Conservation (phyloP, 2,797 vertebrate species). For the Coregonus ussuriensis region DNA sequence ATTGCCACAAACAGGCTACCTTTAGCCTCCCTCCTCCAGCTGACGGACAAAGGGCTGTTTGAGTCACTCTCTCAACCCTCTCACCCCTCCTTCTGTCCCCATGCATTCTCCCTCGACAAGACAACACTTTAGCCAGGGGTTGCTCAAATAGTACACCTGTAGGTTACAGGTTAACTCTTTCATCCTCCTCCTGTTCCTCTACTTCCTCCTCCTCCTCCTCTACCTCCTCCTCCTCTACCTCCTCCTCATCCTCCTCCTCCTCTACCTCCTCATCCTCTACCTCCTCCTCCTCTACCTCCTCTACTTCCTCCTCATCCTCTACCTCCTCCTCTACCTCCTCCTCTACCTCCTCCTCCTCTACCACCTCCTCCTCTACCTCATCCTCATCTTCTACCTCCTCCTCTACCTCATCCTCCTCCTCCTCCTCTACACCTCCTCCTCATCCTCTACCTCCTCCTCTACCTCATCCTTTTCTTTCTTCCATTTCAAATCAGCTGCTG, state of each 20-base stretch:
- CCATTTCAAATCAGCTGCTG: constrained; percentile 12
- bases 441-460: too few species aligned
- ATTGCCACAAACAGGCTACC: constrained; percentile 63
- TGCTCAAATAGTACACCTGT: background rate
- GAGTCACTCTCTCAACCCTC: constrained; percentile 29
- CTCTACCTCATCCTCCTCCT: background rate
- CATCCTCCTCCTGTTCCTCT: too few species aligned
- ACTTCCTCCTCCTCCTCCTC: background rate
- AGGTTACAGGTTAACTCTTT: constrained; percentile 12
- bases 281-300: too few species aligned
- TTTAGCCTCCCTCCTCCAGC: constrained; percentile 49
- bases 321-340: background rate
- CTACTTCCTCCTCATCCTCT: too few species aligned
- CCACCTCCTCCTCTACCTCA: too few species aligned
- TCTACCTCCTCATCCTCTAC: too few species aligned
- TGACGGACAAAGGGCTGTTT: constrained; percentile 61
- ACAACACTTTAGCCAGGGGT: constrained; percentile 2
- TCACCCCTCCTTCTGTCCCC: constrained; percentile 12
- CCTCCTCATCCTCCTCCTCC: too few species aligned
- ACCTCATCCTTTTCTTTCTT: constrained; percentile 18
- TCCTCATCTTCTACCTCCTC: too few species aligned
- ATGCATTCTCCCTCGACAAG: background rate
- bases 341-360: too few species aligned
- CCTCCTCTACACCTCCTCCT: too few species aligned
- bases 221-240: too few species aligned